These are phyloP conservation scores for Eucriotettix oculatus DNA, from an alignment of 2,888 invertebrate species.

Conservation along the genomic window DNA sequence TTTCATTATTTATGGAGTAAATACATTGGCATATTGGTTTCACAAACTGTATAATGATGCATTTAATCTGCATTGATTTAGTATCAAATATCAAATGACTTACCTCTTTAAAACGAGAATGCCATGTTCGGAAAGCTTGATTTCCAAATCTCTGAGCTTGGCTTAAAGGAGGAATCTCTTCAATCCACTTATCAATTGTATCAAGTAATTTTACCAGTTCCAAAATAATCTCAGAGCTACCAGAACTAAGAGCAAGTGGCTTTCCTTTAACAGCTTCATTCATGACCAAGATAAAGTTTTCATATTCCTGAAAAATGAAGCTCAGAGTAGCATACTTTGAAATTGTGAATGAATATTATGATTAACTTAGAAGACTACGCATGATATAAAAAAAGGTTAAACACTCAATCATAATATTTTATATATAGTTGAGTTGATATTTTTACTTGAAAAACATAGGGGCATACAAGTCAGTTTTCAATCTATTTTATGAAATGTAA, in stretches of 20 bases:
- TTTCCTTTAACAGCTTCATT: slow-evolving; percentile 75
- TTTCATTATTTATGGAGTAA: too few species aligned
- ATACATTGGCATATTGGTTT: too few species aligned
- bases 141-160: slow-evolving; percentile 97
- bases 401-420: slow-evolving; percentile 1
- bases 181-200: slow-evolving; percentile 52
- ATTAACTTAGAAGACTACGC: background rate
- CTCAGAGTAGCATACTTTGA: background rate
- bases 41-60: too few species aligned
- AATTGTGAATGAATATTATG: background rate
- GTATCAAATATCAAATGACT: slow-evolving; percentile 5
- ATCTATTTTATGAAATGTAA: too few species aligned
- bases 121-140: slow-evolving; percentile 75
- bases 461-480: too few species aligned
- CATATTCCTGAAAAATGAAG: slow-evolving; percentile 43
- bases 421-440: background rate
- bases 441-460: background rate
- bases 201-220: slow-evolving; percentile 51
- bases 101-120: slow-evolving; percentile 47
- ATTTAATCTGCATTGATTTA: too few species aligned
- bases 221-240: slow-evolving; percentile 39
- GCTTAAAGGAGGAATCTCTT: slow-evolving; percentile 71
- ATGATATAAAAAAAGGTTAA: background rate
- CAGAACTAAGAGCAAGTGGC: slow-evolving; percentile 44
- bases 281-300: slow-evolving; percentile 74